Conservation (phyloP, 2,113 vertebrate species). For the Amphilophus citrinellus region DNA sequence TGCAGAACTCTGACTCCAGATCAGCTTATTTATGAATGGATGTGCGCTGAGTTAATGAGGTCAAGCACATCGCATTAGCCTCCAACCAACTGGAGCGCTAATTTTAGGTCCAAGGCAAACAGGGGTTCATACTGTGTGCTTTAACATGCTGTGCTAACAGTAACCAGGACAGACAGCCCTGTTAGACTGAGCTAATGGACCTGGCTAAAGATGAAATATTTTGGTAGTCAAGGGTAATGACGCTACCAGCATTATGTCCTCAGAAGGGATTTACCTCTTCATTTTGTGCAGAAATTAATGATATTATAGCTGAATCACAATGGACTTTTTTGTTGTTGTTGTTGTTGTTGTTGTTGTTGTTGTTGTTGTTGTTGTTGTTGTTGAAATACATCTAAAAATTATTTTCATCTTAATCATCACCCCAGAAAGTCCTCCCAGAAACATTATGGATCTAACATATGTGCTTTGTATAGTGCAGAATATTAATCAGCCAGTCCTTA, state of each 20-base stretch:
- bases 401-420: background rate
- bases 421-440: background rate
- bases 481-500: background rate
- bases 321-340: background rate
- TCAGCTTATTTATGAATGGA: slow-evolving; percentile 33
- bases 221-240: slow-evolving; percentile 29
- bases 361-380: background rate
- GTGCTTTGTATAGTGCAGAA: fast-evolving
- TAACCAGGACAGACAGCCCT: slow-evolving; percentile 51
- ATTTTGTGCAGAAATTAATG: background rate
- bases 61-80: slow-evolving; percentile 58
- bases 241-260: background rate
- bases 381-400: background rate
- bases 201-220: slow-evolving; percentile 33
- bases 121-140: slow-evolving; percentile 20
- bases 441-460: background rate
- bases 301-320: background rate
- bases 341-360: background rate
- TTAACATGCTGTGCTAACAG: slow-evolving; percentile 18
- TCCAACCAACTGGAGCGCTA: slow-evolving; percentile 38
- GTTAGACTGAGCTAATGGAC: slow-evolving; percentile 54
- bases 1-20: slow-evolving; percentile 22
- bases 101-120: slow-evolving; percentile 54
- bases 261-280: background rate
- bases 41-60: slow-evolving; percentile 68